phyloP scores from a whole-genome alignment of 1,140 invertebrate genomes.

The Camponotus vicinus region DNA sequence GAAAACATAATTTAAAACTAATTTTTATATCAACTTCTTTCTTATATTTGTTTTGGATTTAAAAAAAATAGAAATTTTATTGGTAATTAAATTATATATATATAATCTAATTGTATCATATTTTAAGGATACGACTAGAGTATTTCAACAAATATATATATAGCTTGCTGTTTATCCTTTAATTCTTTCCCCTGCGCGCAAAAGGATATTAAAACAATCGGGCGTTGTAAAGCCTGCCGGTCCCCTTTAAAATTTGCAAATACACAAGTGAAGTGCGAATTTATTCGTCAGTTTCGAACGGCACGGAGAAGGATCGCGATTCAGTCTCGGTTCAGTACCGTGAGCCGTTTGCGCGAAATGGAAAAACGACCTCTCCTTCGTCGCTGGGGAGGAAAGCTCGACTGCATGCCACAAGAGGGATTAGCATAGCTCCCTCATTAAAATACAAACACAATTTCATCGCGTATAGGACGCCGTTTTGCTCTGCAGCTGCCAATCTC shows the following conservation, averaged over 20 bases:
- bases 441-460: slow-evolving; percentile 83
- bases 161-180: slow-evolving; percentile 25
- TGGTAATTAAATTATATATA: no score
- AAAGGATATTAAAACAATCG: slow-evolving; percentile 79
- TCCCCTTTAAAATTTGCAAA: slow-evolving; percentile 76
- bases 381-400: slow-evolving; percentile 51
- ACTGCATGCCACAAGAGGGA: slow-evolving; percentile 78
- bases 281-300: slow-evolving; percentile 73
- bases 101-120: no score
- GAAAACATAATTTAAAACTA: background rate
- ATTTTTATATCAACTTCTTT: background rate
- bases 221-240: slow-evolving; percentile 67
- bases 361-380: slow-evolving; percentile 79
- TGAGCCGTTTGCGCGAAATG: slow-evolving; percentile 74
- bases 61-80: no score
- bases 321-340: slow-evolving; percentile 67
- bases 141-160: no score
- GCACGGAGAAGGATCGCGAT: slow-evolving; percentile 64
- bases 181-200: slow-evolving; percentile 42
- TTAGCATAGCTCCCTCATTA: slow-evolving; percentile 84
- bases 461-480: slow-evolving; percentile 69
- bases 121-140: no score
- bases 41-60: background rate
- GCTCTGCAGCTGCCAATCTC: slow-evolving; percentile 71
- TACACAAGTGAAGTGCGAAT: slow-evolving; percentile 76